Evolutionary conservation across 2,888 invertebrate species (phyloP).

Genomic region (Drosophila multiciliata): DNA sequence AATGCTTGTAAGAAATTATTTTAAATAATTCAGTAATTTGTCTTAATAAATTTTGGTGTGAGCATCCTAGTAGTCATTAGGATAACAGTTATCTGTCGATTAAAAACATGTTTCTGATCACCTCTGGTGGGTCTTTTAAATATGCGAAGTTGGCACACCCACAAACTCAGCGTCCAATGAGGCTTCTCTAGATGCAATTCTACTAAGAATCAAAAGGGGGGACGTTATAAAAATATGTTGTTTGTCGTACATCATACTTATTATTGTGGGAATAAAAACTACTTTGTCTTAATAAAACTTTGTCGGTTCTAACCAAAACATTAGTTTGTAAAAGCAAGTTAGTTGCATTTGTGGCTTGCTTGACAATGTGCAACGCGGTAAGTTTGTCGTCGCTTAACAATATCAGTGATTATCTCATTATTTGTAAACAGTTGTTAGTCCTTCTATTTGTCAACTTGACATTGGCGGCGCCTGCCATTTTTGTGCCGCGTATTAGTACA

Average conservation of each 20-base stretch:
- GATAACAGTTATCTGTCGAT: conserved; percentile 1
- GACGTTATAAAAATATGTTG: conserved; percentile 23
- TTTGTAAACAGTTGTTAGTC: conserved; percentile 29
- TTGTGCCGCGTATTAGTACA: conserved; percentile 36
- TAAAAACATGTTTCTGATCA: conserved; percentile 37
- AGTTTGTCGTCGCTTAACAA: conserved; percentile 2
- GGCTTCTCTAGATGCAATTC: background rate
- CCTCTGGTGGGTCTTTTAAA: background rate
- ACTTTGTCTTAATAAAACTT: background rate
- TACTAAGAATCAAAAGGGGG: conserved; percentile 27
- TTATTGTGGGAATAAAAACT: background rate
- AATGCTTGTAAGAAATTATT: no score
- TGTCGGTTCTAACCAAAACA: background rate
- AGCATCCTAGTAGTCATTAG: no score
- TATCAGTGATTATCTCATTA: background rate
- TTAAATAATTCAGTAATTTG: no score
- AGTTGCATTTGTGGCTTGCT: conserved; percentile 17
- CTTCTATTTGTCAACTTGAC: conserved; percentile 25
- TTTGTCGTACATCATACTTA: no score
- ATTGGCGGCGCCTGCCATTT: conserved; percentile 10
- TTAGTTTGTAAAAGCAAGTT: background rate
- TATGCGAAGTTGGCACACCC: no score
- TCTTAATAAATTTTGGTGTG: no score
- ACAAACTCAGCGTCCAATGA: conserved; percentile 8
- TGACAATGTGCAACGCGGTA: conserved; percentile 17